phyloP scores from a whole-genome alignment of 64 coral and sea anemone genomes.

The Hydrozoanthus tunicans region DNA sequence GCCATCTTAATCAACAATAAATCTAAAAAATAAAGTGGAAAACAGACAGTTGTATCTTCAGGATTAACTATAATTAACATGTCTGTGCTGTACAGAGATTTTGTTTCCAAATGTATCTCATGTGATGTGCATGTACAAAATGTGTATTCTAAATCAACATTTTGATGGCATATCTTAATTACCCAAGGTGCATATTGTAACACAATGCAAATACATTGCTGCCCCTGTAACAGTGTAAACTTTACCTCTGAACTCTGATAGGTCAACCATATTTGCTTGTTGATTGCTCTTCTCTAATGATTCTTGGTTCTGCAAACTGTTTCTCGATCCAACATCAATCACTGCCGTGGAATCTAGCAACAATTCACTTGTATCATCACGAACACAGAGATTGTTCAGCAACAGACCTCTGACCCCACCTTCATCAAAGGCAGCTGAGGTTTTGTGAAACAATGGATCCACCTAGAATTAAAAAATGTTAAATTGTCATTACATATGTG shows the following conservation, averaged over 20 bases:
- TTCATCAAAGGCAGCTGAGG: slow-evolving; percentile 92
- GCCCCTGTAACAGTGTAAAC: background rate
- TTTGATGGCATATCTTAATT: too few relatives aligned
- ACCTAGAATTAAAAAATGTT: slow-evolving; percentile 22
- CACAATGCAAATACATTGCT: too few relatives aligned
- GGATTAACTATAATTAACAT: background rate
- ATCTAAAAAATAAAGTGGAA: slow-evolving; percentile 56
- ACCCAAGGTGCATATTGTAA: too few relatives aligned
- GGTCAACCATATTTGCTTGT: slow-evolving; percentile 60
- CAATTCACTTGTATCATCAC: slow-evolving; percentile 83
- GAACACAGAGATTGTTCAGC: slow-evolving; percentile 72
- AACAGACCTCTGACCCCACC: slow-evolving; percentile 83
- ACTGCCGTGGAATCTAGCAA: slow-evolving; percentile 84
- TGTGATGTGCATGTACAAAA: too few relatives aligned
- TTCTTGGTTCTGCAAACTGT: slow-evolving; percentile 27
- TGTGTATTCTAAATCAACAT: too few relatives aligned
- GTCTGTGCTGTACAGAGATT: background rate
- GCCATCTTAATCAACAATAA: slow-evolving; percentile 65
- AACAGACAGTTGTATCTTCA: background rate
- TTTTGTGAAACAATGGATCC: slow-evolving; percentile 98
- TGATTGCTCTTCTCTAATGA: slow-evolving; percentile 55
- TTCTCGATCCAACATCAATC: background rate
- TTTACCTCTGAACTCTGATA: slow-evolving; percentile 85
- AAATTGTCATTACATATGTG: background rate
- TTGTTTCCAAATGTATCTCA: too few relatives aligned